These are phyloP conservation scores for Tipula vernalis DNA, from an alignment of 2,888 invertebrate species.

Conservation along the genomic window DNA sequence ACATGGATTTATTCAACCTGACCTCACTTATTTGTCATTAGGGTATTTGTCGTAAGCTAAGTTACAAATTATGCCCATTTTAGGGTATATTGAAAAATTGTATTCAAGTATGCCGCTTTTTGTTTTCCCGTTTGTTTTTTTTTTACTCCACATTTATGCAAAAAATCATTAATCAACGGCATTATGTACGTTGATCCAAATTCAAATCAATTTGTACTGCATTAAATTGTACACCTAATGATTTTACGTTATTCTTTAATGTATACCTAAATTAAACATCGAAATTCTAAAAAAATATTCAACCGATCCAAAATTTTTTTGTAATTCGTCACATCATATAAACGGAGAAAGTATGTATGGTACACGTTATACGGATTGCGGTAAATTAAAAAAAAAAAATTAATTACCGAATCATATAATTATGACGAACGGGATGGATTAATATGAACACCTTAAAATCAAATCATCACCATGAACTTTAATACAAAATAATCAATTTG, in stretches of 20 bases:
- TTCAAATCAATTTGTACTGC: not conserved
- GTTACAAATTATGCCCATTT: too few relatives aligned
- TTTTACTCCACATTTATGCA: not conserved
- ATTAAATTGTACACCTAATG: not conserved
- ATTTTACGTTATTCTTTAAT: not conserved
- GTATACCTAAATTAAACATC: not conserved
- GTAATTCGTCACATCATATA: not conserved
- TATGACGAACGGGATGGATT: not conserved
- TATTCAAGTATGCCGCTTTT: too few relatives aligned
- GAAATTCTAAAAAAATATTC: not conserved
- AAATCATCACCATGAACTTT: not conserved
- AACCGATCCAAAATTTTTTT: not conserved
- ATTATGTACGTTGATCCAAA: not conserved
- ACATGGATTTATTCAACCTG: too few relatives aligned
- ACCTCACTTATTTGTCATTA: too few relatives aligned
- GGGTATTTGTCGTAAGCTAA: too few relatives aligned
- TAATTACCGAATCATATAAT: not conserved
- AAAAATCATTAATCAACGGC: not conserved
- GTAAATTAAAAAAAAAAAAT: not conserved
- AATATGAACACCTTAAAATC: not conserved
- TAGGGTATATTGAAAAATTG: too few relatives aligned
- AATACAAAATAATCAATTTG: not conserved
- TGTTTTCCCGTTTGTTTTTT: not conserved
- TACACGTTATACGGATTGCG: not conserved
- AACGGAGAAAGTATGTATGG: not conserved